Percentiles rank a stretch among this genome's conserved stretches.
Evolutionary conservation across 2,797 vertebrate genomes (phyloP).

Genomic region (Steatocranus sp.): DNA sequence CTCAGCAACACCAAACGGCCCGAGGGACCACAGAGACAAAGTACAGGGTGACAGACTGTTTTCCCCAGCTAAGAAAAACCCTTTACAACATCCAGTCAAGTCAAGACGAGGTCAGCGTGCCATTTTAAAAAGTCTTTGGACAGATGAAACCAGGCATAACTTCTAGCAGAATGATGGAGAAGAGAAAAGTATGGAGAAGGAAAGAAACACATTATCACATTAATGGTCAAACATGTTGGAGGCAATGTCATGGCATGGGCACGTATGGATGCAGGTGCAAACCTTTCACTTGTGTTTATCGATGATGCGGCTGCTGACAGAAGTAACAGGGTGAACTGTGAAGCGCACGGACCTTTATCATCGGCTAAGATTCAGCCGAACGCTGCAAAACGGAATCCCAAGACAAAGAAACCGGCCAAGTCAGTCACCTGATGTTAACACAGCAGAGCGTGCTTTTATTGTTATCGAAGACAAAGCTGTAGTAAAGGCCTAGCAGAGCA

Average conservation of each 20-base stretch:
- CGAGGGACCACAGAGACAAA: not conserved
- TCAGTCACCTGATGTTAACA: not conserved
- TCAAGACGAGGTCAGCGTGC: not conserved
- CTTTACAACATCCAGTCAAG: not conserved
- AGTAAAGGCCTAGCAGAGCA: not conserved
- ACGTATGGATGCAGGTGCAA: not conserved
- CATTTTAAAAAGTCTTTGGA: not conserved
- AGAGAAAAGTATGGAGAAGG: not conserved
- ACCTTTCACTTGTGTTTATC: not conserved
- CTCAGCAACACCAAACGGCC: accelerated
- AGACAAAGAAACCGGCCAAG: not conserved
- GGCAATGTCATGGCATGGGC: not conserved
- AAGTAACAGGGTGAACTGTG: not conserved
- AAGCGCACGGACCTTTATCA: not conserved
- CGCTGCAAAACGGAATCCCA: not conserved
- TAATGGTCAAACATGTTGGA: not conserved
- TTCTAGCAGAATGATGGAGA: not conserved
- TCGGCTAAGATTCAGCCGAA: not conserved
- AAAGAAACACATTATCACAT: not conserved
- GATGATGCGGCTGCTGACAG: not conserved
- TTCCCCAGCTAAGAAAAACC: not conserved
- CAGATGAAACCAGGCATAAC: not conserved
- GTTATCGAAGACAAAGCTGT: not conserved
- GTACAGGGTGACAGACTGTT: not conserved
- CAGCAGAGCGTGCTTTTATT: not conserved